phyloP scores from a whole-genome alignment of 2,888 invertebrate species.

The Morpho deidamia region DNA sequence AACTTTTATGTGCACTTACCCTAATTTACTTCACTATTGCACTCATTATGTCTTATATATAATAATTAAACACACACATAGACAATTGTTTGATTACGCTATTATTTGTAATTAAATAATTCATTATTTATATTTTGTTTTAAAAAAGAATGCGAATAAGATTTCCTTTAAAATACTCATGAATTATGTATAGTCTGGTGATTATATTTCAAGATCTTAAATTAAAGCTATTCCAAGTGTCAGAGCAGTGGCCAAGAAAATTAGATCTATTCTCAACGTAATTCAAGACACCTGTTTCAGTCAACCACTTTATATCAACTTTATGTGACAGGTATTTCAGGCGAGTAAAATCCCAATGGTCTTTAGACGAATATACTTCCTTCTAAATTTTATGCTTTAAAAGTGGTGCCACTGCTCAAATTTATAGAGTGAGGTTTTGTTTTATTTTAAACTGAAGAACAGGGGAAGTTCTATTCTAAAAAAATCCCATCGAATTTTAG shows the following conservation, averaged over 20 bases:
- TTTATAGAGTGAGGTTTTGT: constrained; percentile 30
- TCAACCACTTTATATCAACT: constrained; percentile 52
- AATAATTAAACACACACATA: too few relatives aligned
- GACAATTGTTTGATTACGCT: too few relatives aligned
- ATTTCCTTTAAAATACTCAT: constrained; percentile 6
- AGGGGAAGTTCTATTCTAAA: too few relatives aligned
- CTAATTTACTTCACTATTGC: too few relatives aligned
- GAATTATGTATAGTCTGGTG: constrained; percentile 15
- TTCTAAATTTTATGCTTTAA: constrained; percentile 43
- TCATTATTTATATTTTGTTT: too few relatives aligned
- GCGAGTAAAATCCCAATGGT: constrained; percentile 48
- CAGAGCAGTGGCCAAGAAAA: constrained; percentile 24
- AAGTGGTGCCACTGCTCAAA: constrained; percentile 5
- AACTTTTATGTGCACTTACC: too few relatives aligned
- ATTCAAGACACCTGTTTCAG: constrained; percentile 30
- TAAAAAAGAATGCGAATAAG: too few relatives aligned
- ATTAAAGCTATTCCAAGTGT: constrained; percentile 18
- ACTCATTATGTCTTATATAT: too few relatives aligned
- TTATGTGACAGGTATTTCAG: constrained; percentile 68
- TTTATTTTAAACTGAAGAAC: background rate
- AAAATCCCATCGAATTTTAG: too few relatives aligned
- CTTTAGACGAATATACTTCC: constrained; percentile 52
- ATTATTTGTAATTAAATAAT: too few relatives aligned
- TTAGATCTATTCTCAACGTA: constrained; percentile 27
- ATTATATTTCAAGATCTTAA: constrained; percentile 15